Base-by-base conservation (phyloP, 2,888 invertebrate genomes). In the Drosophila rellima region DNA sequence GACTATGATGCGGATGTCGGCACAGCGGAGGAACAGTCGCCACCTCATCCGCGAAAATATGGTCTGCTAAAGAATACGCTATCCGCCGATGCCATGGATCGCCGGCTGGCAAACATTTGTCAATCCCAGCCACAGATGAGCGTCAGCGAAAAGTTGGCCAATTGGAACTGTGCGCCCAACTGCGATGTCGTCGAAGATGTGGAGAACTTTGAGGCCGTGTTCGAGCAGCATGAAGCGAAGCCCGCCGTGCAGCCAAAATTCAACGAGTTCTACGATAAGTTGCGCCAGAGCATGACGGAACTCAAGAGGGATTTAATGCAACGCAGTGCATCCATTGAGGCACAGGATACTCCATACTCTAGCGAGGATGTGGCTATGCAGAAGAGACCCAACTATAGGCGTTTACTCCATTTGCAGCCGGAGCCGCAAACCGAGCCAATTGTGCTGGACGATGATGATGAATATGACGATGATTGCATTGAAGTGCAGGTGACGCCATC, bases 121-220 rank as follows among this genome's bases (percentile, higher is more conserved):
- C 80, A 89, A 29, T 75, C 83, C 15, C 87, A 90, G 57, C 91
- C 91, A 0, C 89, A 90, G 65, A 90, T 92, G 84, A 88, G 89
- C 8, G 73, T 89, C 6, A 74, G 67, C 2, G 92, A 92, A 33
- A 92, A 92, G 64, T 74, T 92, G 0, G 70, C 72, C 0, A 69
- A 62, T 1, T 92, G 92, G 92, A 72, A 87, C 6, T 89, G 84
- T 61, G 78, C 80, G 4, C 62, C 31, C 1, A 90, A 89, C n/a
- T 80, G 89, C 3, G 91, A 91, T 35, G 91, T 89, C 51, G 89
- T 92, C 2, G 92, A 92, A 33, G 92, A 92, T 70, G 91, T 92
- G 2, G 85, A 86, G 18, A 82, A 77, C 4, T 92, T 92, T 40
- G 91, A 91, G 37, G 75, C 81, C 0, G 72, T 70, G 8, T 92